phyloP scores from a whole-genome alignment of 2,888 invertebrate species.

The Euphydryas editha region DNA sequence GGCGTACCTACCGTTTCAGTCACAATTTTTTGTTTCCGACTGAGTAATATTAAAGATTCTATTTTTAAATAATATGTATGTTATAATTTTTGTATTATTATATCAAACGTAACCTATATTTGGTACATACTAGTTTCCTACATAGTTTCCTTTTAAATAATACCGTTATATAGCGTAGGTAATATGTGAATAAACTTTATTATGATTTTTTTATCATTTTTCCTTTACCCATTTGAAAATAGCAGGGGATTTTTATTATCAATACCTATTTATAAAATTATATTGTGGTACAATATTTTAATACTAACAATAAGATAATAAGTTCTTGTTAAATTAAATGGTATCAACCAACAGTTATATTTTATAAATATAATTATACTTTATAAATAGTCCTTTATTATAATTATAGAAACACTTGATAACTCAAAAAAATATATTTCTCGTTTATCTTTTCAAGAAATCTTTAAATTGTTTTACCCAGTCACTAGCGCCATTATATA shows the following conservation, averaged over 20 bases:
- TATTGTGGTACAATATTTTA: not conserved
- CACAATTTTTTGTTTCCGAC: conserved; percentile 20
- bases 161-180: too few species aligned
- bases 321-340: conserved; percentile 11
- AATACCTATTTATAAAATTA: not conserved
- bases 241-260: conserved; percentile 11
- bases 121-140: too few species aligned
- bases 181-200: too few species aligned
- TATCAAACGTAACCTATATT: not conserved
- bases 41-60: not conserved
- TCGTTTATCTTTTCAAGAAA: conserved; percentile 20
- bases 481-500: conserved; percentile 15
- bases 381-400: conserved; percentile 13
- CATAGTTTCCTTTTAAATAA: too few species aligned
- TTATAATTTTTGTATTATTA: not conserved
- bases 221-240: not conserved
- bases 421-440: conserved; percentile 17
- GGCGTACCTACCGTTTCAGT: conserved; percentile 25
- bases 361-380: too few species aligned
- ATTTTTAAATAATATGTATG: not conserved
- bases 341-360: not conserved
- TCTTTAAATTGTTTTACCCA: conserved; percentile 10
- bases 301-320: conserved; percentile 3
- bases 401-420: conserved; percentile 18
- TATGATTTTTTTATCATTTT: too few species aligned